phyloP scores from a whole-genome alignment of 53 echinoderm and acorn worm genomes.

The Patiria pectinifera region DNA sequence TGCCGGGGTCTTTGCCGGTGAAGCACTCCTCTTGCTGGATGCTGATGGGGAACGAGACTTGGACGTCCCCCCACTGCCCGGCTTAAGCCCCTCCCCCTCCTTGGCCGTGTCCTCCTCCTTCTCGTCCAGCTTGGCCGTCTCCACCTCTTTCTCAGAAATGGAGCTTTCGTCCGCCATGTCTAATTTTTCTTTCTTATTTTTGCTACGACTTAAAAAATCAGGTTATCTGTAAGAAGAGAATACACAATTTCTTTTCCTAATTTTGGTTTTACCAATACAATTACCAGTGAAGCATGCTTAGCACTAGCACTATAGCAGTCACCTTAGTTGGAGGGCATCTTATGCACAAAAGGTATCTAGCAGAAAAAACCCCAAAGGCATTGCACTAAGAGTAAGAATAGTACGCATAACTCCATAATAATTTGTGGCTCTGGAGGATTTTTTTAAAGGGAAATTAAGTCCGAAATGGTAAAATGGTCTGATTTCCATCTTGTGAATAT shows the following conservation, averaged over 20 bases:
- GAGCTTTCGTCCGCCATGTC: slow-evolving; percentile 57
- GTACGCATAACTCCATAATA: too few relatives aligned
- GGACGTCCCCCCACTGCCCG: slow-evolving; percentile 24
- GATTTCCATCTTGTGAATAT: too few relatives aligned
- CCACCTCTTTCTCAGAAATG: slow-evolving; percentile 57
- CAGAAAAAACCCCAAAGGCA: too few relatives aligned
- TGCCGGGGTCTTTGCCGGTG: slow-evolving; percentile 40
- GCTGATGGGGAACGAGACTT: slow-evolving; percentile 42
- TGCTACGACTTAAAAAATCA: not conserved
- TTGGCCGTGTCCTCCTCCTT: slow-evolving; percentile 56
- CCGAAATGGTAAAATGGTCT: too few relatives aligned
- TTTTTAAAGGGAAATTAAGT: too few relatives aligned
- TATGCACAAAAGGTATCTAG: too few relatives aligned
- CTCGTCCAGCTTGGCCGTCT: slow-evolving; percentile 58
- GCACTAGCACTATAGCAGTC: too few relatives aligned
- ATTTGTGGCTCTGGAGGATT: too few relatives aligned
- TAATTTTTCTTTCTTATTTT: not conserved
- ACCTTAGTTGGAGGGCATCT: too few relatives aligned
- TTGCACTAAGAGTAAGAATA: too few relatives aligned
- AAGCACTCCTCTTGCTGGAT: slow-evolving; percentile 41
- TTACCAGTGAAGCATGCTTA: too few relatives aligned
- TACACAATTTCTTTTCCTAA: not conserved
- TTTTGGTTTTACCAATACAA: not conserved
- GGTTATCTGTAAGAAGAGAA: not conserved
- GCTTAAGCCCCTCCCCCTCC: slow-evolving; percentile 11